Percentiles rank a stretch among this genome's conserved stretches.
These are phyloP conservation scores for Oceanites oceanicus DNA, from an alignment of 2,113 vertebrate species.

Conservation along the genomic window DNA sequence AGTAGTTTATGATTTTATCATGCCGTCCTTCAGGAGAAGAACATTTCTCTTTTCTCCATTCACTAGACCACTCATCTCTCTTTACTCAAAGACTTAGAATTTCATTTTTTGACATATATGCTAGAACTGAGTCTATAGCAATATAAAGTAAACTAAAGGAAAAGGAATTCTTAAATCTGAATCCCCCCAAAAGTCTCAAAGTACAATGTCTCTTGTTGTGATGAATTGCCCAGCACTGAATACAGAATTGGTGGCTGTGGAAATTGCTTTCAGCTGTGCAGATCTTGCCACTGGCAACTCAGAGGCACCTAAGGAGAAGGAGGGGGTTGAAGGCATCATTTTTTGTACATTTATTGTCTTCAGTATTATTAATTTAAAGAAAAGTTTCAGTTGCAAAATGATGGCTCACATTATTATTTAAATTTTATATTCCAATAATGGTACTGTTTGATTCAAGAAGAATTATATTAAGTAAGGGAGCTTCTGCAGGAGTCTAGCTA, in stretches of 20 bases:
- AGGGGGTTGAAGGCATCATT: not conserved
- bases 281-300: not conserved
- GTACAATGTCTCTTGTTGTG: not conserved
- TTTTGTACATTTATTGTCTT: not conserved
- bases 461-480: not conserved
- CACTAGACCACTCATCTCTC: not conserved
- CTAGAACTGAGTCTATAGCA: not conserved
- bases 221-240: not conserved
- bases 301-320: not conserved
- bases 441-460: not conserved
- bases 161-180: not conserved
- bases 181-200: not conserved
- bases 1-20: constrained; percentile 11
- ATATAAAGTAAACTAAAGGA: not conserved
- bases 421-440: not conserved
- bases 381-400: not conserved
- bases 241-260: not conserved
- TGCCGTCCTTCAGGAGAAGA: not conserved
- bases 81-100: not conserved
- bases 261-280: not conserved
- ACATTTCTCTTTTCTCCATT: not conserved
- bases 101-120: not conserved
- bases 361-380: not conserved
- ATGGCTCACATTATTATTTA: not conserved
- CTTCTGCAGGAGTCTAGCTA: not conserved